Evolutionary conservation across 2,797 vertebrate genomes (phyloP).

Genomic region (Monodelphis domestica): DNA sequence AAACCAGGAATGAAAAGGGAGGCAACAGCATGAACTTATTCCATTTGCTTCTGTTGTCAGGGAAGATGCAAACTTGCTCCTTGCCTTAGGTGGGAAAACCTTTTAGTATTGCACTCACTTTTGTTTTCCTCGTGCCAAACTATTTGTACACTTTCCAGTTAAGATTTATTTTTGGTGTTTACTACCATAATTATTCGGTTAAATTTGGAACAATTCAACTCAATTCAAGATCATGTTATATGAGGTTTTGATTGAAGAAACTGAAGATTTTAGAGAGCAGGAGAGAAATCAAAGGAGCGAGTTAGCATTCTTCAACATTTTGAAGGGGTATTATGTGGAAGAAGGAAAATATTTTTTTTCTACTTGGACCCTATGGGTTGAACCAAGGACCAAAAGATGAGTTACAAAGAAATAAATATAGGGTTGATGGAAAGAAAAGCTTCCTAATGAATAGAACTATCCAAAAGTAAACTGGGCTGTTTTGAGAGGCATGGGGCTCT

Average conservation of each 20-base stretch:
- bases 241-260: neutral
- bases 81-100: neutral
- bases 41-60: neutral
- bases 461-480: neutral
- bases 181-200: neutral
- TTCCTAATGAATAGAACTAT: neutral
- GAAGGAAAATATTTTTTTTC: neutral
- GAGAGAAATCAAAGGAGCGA: neutral
- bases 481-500: neutral
- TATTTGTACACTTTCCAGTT: neutral
- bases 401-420: neutral
- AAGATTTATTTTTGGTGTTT: neutral
- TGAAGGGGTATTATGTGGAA: neutral
- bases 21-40: fast-evolving
- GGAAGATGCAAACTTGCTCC: neutral
- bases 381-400: neutral
- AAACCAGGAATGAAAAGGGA: neutral
- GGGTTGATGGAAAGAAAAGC: neutral
- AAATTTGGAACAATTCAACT: neutral
- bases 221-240: neutral
- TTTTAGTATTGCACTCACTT: neutral
- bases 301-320: neutral
- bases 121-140: neutral
- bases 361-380: neutral
- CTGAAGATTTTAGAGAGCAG: neutral